phyloP scores from a whole-genome alignment of 2,113 vertebrate genomes.

The Indri indri region DNA sequence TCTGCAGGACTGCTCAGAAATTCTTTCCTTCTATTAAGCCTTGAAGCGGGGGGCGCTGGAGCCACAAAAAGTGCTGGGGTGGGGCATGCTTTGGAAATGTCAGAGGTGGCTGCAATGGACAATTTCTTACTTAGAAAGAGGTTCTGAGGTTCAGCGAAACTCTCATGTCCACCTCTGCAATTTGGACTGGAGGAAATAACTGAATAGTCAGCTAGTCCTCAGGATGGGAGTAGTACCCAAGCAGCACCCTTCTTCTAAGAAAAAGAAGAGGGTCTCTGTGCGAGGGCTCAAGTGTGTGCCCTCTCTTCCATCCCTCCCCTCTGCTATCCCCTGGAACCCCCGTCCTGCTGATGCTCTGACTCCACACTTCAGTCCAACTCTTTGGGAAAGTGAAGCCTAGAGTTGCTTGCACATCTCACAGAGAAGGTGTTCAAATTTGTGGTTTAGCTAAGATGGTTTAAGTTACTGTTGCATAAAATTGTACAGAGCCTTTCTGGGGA shows the following conservation, averaged over 20 bases:
- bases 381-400: not conserved
- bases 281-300: not conserved
- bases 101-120: not conserved
- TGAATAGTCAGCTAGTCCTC: not conserved
- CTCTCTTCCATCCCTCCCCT: not conserved
- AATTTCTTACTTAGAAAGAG: not conserved
- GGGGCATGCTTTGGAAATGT: rapidly evolving
- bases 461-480: not conserved
- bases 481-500: not conserved
- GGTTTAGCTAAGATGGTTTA: not conserved
- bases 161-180: not conserved
- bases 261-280: not conserved
- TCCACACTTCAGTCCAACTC: not conserved
- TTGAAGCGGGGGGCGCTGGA: not conserved
- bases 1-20: not conserved
- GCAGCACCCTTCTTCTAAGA: not conserved
- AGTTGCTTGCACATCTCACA: not conserved
- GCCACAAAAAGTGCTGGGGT: not conserved
- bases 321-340: not conserved
- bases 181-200: not conserved
- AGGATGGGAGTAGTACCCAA: not conserved
- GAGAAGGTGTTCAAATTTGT: not conserved
- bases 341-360: not conserved
- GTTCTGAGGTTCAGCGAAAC: not conserved
- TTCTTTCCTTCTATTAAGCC: not conserved